Evolutionary conservation across 2,888 invertebrate species (phyloP), one percentile per base, ranked within the genome.

Genomic region (Pristionchus fissidentatus): DNA sequence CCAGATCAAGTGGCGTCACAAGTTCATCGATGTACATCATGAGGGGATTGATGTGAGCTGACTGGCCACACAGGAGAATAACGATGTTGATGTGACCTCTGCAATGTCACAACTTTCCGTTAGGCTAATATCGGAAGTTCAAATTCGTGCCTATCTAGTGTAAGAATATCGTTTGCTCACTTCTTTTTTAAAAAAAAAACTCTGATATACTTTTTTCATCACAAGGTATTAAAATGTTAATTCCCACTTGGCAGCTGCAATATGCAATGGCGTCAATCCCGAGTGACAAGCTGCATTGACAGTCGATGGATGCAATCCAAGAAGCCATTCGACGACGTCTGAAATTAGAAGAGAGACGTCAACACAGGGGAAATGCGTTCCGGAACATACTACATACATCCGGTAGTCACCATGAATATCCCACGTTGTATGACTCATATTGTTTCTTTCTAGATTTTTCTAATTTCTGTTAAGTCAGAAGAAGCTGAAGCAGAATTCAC

Each of bases 21-120:
- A 90, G 52, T 78, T 87, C 83, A n/a, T 88, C 80, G 60, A 87
- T 85, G 78, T 87, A 87, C 22, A 89, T 83, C 90, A 92, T 90
- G 57, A 92, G 73, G 0, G 91, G 86, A 85, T 92, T 88, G 26
- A 88, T 83, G 49, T 86, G 84, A 15, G 89, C 89, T 35, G 88
- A 87, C n/a, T 85, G 86, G 4, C 86, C 88, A 84, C 92, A 91
- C n/a, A 93, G 86, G 89, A 95, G 94, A 93, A 96, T 96, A 93
- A 97, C 97, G 93, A 97, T 95, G 93, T 97, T 97, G 5, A 97
- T 95, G 92, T 97, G 96, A 90, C 98, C 97, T 90, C 80, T 80
- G 41, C 19, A 78, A 52, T 8, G 52, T 26, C 8, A 8, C 8
- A n/a, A 8, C 10, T 38, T 32, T 66, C 4, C 19, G 35, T 66